These are phyloP conservation scores for Eremophila alpestris DNA, from an alignment of 2,797 vertebrate genomes.

Conservation along the genomic window DNA sequence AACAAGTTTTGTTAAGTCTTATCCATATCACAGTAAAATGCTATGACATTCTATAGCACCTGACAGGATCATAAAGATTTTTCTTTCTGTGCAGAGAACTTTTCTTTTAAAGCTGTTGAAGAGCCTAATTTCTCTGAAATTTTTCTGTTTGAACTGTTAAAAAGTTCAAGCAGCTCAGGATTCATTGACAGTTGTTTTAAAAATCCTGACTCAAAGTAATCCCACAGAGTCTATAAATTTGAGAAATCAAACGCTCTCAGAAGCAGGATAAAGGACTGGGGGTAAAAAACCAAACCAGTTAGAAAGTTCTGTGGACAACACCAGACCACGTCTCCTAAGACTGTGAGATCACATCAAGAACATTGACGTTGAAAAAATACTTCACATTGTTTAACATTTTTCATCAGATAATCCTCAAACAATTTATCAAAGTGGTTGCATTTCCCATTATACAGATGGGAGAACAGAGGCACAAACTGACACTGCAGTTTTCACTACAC, in stretches of 20 bases:
- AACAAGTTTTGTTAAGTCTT: neutral
- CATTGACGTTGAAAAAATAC: neutral
- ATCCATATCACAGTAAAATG: neutral
- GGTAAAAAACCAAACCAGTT: neutral
- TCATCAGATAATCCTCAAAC: neutral
- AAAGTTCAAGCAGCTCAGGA: neutral
- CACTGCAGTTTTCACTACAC: neutral
- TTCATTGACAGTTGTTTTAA: neutral
- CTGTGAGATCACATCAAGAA: neutral
- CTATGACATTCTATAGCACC: neutral
- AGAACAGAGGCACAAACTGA: neutral
- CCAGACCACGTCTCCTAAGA: slow-evolving; percentile 52
- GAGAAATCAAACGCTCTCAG: neutral
- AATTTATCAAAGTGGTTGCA: neutral
- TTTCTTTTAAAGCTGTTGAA: neutral
- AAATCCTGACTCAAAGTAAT: neutral
- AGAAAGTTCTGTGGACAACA: neutral
- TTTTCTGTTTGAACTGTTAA: neutral
- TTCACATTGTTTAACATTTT: neutral
- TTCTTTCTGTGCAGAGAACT: neutral
- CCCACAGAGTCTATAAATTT: neutral
- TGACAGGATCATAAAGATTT: neutral
- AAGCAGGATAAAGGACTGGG: neutral
- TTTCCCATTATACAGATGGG: neutral
- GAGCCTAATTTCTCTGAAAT: neutral